Conservation (phyloP, 2,888 invertebrate genomes). For the Alitta virens region DNA sequence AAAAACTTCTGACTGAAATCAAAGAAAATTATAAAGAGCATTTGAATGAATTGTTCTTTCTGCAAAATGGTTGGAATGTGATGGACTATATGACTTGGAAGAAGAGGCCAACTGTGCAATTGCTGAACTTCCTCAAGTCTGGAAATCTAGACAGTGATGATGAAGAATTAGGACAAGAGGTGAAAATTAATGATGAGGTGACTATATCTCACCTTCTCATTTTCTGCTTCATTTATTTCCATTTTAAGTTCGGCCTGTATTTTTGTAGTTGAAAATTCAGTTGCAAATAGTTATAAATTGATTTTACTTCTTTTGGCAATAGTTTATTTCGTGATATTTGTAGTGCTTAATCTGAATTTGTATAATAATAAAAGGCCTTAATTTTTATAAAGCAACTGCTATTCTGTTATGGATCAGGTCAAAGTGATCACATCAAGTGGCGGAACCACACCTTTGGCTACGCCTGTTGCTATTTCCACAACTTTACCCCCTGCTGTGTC, state of each 20-base stretch:
- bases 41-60: slow-evolving; percentile 77
- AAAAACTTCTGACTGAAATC: slow-evolving; percentile 41
- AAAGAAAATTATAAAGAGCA: slow-evolving; percentile 55
- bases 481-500: slow-evolving; percentile 66
- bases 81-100: slow-evolving; percentile 84
- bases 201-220: not conserved
- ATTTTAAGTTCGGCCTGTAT: not conserved
- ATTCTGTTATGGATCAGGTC: slow-evolving; percentile 58
- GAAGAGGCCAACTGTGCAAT: slow-evolving; percentile 72
- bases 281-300: not conserved
- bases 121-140: slow-evolving; percentile 73
- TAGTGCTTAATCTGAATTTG: not conserved
- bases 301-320: too few relatives aligned
- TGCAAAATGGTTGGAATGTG: slow-evolving; percentile 82
- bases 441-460: slow-evolving; percentile 49
- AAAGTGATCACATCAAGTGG: slow-evolving; percentile 64
- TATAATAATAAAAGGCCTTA: too few relatives aligned
- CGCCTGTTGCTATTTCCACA: slow-evolving; percentile 64
- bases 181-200: slow-evolving; percentile 29
- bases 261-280: not conserved
- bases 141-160: slow-evolving; percentile 68
- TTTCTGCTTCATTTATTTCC: not conserved
- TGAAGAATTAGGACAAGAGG: slow-evolving; percentile 53
- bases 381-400: not conserved
- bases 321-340: not conserved